Percentiles rank a stretch among this genome's conserved stretches.
Conservation (phyloP, 2,888 invertebrate species). For the Brassicogethes aeneus region DNA sequence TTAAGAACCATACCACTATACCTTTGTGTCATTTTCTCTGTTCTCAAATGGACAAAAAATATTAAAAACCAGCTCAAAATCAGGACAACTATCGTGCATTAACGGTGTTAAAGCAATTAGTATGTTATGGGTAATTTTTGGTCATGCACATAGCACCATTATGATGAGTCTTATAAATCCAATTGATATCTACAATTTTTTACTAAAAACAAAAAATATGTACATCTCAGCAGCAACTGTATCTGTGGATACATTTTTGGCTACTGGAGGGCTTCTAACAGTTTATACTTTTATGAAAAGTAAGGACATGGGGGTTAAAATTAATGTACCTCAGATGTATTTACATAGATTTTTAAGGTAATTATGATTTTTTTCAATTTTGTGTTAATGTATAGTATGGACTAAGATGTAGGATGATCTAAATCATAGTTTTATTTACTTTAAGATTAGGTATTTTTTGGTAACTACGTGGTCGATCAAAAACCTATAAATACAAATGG, state of each 20-base stretch:
- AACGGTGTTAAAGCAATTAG: constrained; percentile 42
- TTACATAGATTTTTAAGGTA: constrained; percentile 14
- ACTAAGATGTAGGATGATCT: too few species aligned
- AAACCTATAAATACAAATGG: too few species aligned
- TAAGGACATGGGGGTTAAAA: too few species aligned
- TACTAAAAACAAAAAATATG: constrained; percentile 6
- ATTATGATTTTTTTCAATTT: too few species aligned
- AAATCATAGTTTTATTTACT: too few species aligned
- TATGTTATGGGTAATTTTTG: constrained; percentile 43
- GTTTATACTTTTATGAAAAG: constrained; percentile 37
- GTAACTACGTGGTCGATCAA: too few species aligned
- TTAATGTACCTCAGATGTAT: constrained; percentile 26
- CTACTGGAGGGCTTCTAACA: constrained; percentile 49
- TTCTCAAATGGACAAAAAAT: constrained; percentile 40
- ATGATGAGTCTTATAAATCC: not conserved
- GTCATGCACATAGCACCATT: constrained; percentile 26
- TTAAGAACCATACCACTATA: not conserved
- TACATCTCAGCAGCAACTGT: constrained; percentile 38
- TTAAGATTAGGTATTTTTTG: too few species aligned
- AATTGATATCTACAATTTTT: not conserved
- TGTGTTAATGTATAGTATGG: too few species aligned
- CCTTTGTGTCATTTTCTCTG: not conserved
- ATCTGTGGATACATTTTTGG: constrained; percentile 54
- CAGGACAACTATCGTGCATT: constrained; percentile 37
- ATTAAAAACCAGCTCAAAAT: constrained; percentile 32